These are phyloP conservation scores for Anoplius nigerrimus DNA, from an alignment of 2,888 invertebrate genomes.

Conservation along the genomic window DNA sequence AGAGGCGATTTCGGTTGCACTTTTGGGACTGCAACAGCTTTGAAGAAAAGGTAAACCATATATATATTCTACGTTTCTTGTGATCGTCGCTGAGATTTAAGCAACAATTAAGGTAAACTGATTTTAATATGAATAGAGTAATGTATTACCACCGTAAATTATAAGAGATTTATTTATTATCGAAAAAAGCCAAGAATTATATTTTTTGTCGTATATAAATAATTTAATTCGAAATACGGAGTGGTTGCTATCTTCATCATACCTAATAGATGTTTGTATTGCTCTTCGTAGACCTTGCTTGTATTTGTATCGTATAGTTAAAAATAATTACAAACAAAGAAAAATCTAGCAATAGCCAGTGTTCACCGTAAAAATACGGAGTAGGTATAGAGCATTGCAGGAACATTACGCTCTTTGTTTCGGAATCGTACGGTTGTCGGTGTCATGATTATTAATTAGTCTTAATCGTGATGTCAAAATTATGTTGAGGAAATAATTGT, in stretches of 20 bases:
- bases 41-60: too few species aligned
- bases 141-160: too few species aligned
- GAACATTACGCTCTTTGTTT: too few species aligned
- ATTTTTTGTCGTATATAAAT: background rate
- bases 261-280: slow-evolving; percentile 41
- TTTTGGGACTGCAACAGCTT: background rate
- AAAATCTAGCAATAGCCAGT: background rate
- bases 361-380: too few species aligned
- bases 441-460: too few species aligned
- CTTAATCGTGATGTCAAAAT: too few species aligned
- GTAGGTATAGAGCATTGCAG: too few species aligned
- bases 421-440: too few species aligned
- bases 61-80: too few species aligned
- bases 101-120: background rate
- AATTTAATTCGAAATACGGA: slow-evolving; percentile 32
- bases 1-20: background rate
- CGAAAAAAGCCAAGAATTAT: background rate
- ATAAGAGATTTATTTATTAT: background rate
- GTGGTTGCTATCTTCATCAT: slow-evolving; percentile 42
- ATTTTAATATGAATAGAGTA: background rate
- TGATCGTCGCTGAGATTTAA: too few species aligned
- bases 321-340: slow-evolving; percentile 1
- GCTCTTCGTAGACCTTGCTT: slow-evolving; percentile 43
- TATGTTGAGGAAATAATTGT: too few species aligned
- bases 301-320: slow-evolving; percentile 6